Evolutionary conservation across 2,888 invertebrate species (phyloP), one percentile per base, ranked within the genome.

Genomic region (Cephus spinipes): DNA sequence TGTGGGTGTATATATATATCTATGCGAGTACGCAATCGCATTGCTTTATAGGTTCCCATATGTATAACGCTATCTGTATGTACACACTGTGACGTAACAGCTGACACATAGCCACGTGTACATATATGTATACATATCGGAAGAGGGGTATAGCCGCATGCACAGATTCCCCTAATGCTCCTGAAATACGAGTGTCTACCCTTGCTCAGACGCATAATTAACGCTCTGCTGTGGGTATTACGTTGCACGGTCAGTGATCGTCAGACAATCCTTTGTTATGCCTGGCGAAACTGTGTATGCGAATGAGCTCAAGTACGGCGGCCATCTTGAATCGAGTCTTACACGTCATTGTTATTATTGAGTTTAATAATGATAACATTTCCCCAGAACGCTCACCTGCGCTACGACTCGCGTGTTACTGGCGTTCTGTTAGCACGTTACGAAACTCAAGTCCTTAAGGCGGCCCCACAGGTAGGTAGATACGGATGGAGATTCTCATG

Each of bases 201-300:
- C 55, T 55, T 55, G 55, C 55, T 55, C 55, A 23, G 55, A 23
- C 55, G 55, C 55, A 55, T 55, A 55, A 23, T 55, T 55, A 55
- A 55, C 55, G 55, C 9, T 30, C 23, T 35, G 74, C 30, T 30
- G 40, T 40, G 31, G 34, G 36, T 74, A 74, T 74, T 40, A 74
- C 15, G 23, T 74, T 35, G n/a, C 74, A 36, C 74, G 30, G 35
- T 36, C 74, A 36, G 74, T 36, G 74, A 74, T 74, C 34, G 30
- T 33, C 74, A 74, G n/a, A 74, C n/a, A 36, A 11, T 35, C 36
- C 36, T 31, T 55, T 23, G 15, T 55, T 55, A 23, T 55, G 55
- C 55, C 23, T 9, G 23, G 23, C 23, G 23, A 55, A 55, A 55
- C 55, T 2, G 6, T 55, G 23, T 9, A 23, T 23, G 55, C 55